These are phyloP conservation scores for Heteromurus nitidus DNA, from an alignment of 2,888 invertebrate species.

Conservation along the genomic window DNA sequence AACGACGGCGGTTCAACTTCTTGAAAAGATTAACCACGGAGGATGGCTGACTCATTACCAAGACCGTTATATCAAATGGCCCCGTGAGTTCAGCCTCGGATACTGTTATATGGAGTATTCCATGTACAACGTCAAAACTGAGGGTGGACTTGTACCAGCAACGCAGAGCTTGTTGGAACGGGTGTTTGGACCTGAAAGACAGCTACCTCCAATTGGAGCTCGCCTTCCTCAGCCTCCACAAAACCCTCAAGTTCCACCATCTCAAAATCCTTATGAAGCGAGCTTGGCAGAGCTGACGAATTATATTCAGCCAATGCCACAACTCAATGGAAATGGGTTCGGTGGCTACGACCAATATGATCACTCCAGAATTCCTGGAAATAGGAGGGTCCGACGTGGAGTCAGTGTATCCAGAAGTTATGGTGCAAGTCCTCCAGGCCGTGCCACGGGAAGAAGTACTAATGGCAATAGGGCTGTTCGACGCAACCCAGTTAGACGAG, in stretches of 20 bases:
- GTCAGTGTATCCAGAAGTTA: conserved; percentile 70
- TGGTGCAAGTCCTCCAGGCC: conserved; percentile 1
- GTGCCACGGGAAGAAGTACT: conserved; percentile 16
- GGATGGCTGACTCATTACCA: conserved; percentile 72
- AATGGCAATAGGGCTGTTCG: conserved; percentile 24
- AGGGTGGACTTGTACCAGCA: conserved; percentile 66
- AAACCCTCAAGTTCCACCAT: conserved; percentile 17
- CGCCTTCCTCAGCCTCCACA: conserved; percentile 45
- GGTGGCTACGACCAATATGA: conserved; percentile 46
- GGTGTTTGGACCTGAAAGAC: conserved; percentile 52
- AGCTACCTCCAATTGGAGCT: conserved; percentile 29
- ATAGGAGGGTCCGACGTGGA: conserved; percentile 66
- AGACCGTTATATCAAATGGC: conserved; percentile 69
- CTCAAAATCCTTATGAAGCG: conserved; percentile 30
- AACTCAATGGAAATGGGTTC: conserved; percentile 55
- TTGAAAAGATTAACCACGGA: conserved; percentile 72
- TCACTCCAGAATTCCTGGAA: conserved; percentile 64
- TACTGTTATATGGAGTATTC: conserved; percentile 73
- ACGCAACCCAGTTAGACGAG: conserved; percentile 36
- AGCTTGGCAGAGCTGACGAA: conserved; percentile 59
- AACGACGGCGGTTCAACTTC: conserved; percentile 69
- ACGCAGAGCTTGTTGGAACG: conserved; percentile 65
- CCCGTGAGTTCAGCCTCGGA: conserved; percentile 71
- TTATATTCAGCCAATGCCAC: conserved; percentile 66
- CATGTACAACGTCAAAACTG: conserved; percentile 70